Percentiles rank a stretch among this genome's conserved stretches.
These are phyloP conservation scores for Pseudomyrmex dendroicus DNA, from an alignment of 1,140 invertebrate genomes.

Conservation along the genomic window DNA sequence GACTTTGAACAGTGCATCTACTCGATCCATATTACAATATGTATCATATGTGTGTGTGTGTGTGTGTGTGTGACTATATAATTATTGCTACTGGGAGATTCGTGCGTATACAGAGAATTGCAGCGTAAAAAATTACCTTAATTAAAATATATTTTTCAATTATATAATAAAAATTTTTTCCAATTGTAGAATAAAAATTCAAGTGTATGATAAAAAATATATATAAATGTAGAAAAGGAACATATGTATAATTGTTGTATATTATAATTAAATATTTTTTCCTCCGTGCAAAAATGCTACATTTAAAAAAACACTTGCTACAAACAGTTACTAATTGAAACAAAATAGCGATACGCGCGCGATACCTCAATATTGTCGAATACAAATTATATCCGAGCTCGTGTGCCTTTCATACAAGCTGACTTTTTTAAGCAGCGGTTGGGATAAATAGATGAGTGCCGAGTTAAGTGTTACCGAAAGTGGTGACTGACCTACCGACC, in stretches of 20 bases:
- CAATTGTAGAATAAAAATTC: too few species aligned
- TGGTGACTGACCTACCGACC: constrained; percentile 11
- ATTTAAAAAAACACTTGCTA: background rate
- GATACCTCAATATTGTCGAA: background rate
- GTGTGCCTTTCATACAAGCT: background rate
- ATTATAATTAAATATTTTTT: too few species aligned
- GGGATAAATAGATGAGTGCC: constrained; percentile 8
- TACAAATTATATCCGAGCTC: constrained; percentile 19
- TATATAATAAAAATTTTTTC: background rate
- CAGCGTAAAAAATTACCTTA: background rate
- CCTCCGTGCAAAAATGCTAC: background rate
- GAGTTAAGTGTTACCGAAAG: background rate
- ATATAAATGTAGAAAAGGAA: too few species aligned
- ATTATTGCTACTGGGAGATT: background rate
- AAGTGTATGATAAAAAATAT: too few species aligned
- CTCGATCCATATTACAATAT: background rate
- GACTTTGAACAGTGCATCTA: constrained; percentile 20
- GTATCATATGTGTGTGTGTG: too few species aligned
- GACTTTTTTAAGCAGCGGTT: background rate
- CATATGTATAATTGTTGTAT: too few species aligned
- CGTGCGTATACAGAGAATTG: background rate
- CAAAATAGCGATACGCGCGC: background rate
- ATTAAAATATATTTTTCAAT: constrained; percentile 14
- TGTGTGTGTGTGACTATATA: too few species aligned
- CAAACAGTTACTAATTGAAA: constrained; percentile 1